Conservation (phyloP, 2,888 invertebrate genomes). For the Prenolepis imparis region DNA sequence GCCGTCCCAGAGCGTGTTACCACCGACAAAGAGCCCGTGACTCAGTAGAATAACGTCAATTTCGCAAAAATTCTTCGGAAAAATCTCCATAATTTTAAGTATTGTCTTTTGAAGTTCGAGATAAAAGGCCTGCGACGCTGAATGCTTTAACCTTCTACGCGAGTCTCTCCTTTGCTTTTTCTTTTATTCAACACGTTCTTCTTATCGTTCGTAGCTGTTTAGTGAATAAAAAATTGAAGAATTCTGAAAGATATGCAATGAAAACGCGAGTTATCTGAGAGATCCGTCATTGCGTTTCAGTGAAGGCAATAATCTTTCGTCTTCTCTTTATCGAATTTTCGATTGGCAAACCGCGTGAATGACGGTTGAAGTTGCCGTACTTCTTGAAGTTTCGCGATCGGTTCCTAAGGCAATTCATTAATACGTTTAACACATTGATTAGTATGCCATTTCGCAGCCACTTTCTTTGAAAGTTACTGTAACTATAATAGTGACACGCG, state of each 20-base stretch:
- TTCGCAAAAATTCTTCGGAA: slow-evolving; percentile 79
- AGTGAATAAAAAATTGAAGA: slow-evolving; percentile 66
- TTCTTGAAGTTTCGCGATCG: slow-evolving; percentile 22
- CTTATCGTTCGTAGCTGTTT: slow-evolving; percentile 18
- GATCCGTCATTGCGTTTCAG: slow-evolving; percentile 11
- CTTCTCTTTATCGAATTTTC: slow-evolving; percentile 19
- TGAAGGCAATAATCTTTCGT: slow-evolving; percentile 15
- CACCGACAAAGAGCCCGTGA: slow-evolving; percentile 70
- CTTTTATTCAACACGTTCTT: slow-evolving; percentile 51
- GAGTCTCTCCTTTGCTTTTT: slow-evolving; percentile 61
- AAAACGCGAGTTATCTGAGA: slow-evolving; percentile 30
- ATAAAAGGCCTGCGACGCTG: slow-evolving; percentile 81
- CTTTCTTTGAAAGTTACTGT: neutral
- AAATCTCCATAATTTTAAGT: slow-evolving; percentile 85
- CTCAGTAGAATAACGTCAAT: slow-evolving; percentile 74
- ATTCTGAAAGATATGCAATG: slow-evolving; percentile 68
- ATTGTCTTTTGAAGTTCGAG: slow-evolving; percentile 85
- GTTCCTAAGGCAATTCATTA: slow-evolving; percentile 12
- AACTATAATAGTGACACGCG: neutral
- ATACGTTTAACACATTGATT: slow-evolving; percentile 29
- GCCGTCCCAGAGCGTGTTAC: slow-evolving; percentile 55
- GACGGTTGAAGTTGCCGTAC: slow-evolving; percentile 27
- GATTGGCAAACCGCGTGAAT: slow-evolving; percentile 22
- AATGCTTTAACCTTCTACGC: slow-evolving; percentile 29
- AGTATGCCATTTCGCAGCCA: neutral